Percentiles rank a stretch among this genome's conserved stretches.
Conservation (phyloP, 2,113 vertebrate genomes). For the Meleagris gallopavo region DNA sequence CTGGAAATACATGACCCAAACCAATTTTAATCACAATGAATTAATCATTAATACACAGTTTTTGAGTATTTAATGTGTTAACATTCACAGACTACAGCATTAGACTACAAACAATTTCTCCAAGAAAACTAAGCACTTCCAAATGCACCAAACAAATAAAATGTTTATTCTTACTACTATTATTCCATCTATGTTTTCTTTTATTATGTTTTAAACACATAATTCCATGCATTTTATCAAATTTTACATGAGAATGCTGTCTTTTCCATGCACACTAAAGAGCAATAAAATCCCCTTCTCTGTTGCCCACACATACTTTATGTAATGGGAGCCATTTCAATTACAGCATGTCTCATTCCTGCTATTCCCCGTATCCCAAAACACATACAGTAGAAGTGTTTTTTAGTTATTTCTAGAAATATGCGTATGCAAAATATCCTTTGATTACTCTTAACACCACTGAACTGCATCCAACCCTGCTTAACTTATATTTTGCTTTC, state of each 20-base stretch:
- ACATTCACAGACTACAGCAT: conserved; percentile 9
- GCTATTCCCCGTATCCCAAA: neutral
- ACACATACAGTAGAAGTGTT: neutral
- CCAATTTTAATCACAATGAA: neutral
- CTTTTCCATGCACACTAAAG: neutral
- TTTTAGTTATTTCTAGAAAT: neutral
- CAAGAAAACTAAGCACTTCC: conserved; percentile 18
- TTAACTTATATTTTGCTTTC: neutral
- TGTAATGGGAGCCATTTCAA: conserved; percentile 4
- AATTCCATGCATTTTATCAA: neutral
- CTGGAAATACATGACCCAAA: neutral
- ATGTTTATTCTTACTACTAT: neutral
- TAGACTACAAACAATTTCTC: neutral
- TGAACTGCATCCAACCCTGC: neutral
- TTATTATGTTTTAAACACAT: conserved; percentile 31
- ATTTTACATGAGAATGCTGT: neutral
- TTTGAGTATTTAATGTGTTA: conserved; percentile 4
- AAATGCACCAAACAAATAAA: neutral
- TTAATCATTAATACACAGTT: neutral
- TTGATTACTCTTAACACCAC: neutral
- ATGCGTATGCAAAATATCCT: neutral
- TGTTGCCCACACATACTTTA: neutral
- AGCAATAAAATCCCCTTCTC: neutral
- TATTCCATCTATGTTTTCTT: neutral
- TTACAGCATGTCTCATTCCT: neutral